Conservation (phyloP, 2,797 vertebrate genomes). For the Phalanger gymnotis region DNA sequence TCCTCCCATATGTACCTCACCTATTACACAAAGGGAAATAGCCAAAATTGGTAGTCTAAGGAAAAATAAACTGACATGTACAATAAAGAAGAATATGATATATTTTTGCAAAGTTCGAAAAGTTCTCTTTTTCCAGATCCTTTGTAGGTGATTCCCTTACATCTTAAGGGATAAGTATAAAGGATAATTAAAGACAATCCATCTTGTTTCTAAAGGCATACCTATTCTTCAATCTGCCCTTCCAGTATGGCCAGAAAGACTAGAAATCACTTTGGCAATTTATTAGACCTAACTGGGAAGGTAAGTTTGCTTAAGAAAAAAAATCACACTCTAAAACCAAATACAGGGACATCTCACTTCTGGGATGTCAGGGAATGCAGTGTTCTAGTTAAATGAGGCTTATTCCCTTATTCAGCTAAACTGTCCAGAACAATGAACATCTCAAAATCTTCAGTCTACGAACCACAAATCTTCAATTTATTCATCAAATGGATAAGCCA, state of each 20-base stretch:
- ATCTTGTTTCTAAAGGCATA: neutral
- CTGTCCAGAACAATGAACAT: neutral
- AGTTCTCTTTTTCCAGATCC: slow-evolving; percentile 32
- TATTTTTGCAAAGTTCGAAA: slow-evolving; percentile 4
- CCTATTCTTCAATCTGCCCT: neutral
- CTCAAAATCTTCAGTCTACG: neutral
- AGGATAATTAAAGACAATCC: neutral
- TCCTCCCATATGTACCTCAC: slow-evolving; percentile 77
- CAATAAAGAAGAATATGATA: neutral
- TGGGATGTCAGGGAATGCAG: neutral
- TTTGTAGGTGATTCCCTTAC: neutral
- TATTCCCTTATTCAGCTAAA: neutral
- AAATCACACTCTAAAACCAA: neutral
- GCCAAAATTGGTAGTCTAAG: neutral
- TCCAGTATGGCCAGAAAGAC: neutral
- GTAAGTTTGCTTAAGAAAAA: neutral
- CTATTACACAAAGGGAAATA: slow-evolving; percentile 55
- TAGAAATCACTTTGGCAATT: slow-evolving; percentile 18
- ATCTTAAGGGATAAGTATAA: neutral
- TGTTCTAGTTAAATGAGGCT: neutral
- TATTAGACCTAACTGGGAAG: neutral
- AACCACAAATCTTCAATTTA: neutral
- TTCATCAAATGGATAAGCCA: slow-evolving; percentile 9
- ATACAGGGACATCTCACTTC: neutral
- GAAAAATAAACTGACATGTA: neutral